phyloP scores from a whole-genome alignment of 92 coral and sea anemone genomes.

The Hydrozoanthus gracilis region DNA sequence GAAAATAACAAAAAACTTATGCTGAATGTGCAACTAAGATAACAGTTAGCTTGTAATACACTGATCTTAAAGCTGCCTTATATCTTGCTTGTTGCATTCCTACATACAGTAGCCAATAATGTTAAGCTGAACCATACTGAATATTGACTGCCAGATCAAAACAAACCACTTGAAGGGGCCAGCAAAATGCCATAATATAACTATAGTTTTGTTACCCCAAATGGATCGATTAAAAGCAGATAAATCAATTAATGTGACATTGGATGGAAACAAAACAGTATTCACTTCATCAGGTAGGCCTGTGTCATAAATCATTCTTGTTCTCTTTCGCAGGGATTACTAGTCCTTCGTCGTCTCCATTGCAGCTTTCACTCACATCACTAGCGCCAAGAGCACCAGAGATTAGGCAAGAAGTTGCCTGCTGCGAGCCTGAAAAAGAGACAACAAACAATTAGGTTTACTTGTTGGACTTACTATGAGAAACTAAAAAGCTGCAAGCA shows the following conservation, averaged over 20 bases:
- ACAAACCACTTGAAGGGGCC: too few relatives aligned
- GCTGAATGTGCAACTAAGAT: background rate
- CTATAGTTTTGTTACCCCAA: background rate
- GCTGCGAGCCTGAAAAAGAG: slow-evolving; percentile 52
- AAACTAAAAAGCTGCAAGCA: background rate
- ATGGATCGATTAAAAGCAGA: background rate
- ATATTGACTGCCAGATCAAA: too few relatives aligned
- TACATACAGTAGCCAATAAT: too few relatives aligned
- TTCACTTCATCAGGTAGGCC: slow-evolving; percentile 55
- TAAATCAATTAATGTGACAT: background rate
- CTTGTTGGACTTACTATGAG: background rate
- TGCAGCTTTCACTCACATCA: slow-evolving; percentile 84
- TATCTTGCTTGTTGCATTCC: too few relatives aligned
- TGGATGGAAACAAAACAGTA: background rate
- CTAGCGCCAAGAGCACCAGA: slow-evolving; percentile 62
- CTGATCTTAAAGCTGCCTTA: background rate
- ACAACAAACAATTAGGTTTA: background rate
- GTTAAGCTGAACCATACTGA: too few relatives aligned
- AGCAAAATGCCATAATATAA: background rate
- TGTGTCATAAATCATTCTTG: slow-evolving; percentile 79
- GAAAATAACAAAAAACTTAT: background rate
- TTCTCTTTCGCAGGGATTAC: slow-evolving; percentile 84
- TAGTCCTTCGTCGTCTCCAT: slow-evolving; percentile 97
- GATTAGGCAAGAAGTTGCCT: slow-evolving; percentile 30
- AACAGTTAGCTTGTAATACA: background rate